Conservation (phyloP, 2,797 vertebrate genomes). For the Hypotaenidia okinawae region DNA sequence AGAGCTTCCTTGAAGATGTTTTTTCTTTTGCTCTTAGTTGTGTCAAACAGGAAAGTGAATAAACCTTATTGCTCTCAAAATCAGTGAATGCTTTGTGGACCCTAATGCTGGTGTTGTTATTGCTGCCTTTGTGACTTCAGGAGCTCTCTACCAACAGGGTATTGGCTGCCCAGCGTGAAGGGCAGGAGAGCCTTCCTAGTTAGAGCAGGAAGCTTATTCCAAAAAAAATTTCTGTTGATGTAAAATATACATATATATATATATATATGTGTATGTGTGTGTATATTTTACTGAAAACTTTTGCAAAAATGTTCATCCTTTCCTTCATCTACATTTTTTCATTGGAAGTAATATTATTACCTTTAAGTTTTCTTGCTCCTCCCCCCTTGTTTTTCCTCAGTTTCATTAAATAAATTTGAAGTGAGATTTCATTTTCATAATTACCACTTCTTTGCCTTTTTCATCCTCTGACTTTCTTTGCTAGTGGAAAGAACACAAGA, state of each 20-base stretch:
- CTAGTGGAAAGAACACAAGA: neutral
- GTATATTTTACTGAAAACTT: no score
- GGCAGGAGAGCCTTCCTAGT: neutral
- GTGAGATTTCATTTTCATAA: neutral
- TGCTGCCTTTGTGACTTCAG: neutral
- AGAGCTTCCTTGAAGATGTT: neutral
- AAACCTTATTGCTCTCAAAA: neutral
- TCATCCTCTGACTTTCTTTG: neutral
- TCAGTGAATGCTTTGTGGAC: neutral
- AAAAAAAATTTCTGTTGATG: neutral
- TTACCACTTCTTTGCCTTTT: neutral
- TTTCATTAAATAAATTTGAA: neutral
- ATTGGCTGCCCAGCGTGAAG: neutral
- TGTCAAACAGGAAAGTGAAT: slow-evolving; percentile 10
- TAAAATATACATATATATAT: neutral
- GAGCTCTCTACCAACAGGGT: neutral
- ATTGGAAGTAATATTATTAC: neutral
- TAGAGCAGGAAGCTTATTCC: neutral
- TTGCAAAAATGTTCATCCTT: neutral
- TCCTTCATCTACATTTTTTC: neutral
- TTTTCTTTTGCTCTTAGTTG: slow-evolving; percentile 5
- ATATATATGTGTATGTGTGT: no score
- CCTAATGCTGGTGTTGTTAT: neutral
- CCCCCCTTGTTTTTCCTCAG: neutral
- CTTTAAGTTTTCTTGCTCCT: neutral